Base-by-base conservation (phyloP, 2,797 vertebrate genomes). In the Triplophysa yarkandensis region DNA sequence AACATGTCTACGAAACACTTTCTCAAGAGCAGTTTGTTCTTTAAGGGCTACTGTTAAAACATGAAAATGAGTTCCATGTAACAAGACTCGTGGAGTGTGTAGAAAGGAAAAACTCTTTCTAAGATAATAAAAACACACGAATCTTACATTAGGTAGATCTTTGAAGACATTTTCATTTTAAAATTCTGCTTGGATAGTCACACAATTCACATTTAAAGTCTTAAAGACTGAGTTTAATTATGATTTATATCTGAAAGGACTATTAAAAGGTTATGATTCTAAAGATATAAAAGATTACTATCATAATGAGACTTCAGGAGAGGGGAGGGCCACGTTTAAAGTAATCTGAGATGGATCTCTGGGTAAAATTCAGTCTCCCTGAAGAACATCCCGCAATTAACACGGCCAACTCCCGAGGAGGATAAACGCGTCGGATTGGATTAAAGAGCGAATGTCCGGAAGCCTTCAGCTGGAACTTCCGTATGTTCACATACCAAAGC, bases 201-300 rank as follows among this genome's bases (percentile, higher is more conserved):
- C 62, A 52, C 62, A 68, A 67, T 57, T 67, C 63, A 55, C 43
- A 41, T 68, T 73, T 9, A 67, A 68, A 52, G 46, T 28, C 25
- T n/a, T 30, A 36, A 36, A 54, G n/a, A 63, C 13, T 46, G 41
- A 46, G 71, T 69, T 68, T 74, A 74, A 69, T 68, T 73, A 54
- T 46, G 65, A 63, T 78, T 32, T 64, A 46, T 74, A 69, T 69
- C 58, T 48, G 25, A 43, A 78, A 68, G 69, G 39, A 63, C 68
- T 61, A 78, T 64, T 78, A 58, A 74, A 50, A 64, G 71, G 30
- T 72, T 61, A 61, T 0, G 43, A 60, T 66, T 34, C n/a, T 43
- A 44, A 71, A 77, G 75, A 72, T 67, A 43, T 21, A 60, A 72
- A 77, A 67, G 60, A 72, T 72, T 54, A 72, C 46, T 44, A 72